These are phyloP conservation scores for Allygus modestus DNA, from an alignment of 2,888 invertebrate genomes.

Conservation along the genomic window DNA sequence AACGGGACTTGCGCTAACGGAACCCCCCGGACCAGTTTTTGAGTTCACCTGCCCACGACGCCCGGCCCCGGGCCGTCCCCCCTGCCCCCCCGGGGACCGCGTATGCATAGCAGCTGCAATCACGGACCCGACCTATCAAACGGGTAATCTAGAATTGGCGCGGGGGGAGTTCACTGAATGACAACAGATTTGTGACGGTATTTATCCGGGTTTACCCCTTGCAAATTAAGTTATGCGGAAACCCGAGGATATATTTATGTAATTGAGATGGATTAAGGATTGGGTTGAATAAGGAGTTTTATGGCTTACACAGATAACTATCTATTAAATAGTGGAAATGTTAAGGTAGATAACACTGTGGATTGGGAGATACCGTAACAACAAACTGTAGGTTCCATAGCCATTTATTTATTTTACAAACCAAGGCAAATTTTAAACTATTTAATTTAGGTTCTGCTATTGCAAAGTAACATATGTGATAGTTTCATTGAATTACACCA, in stretches of 20 bases:
- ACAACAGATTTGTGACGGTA: not conserved
- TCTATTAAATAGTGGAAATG: too few relatives aligned
- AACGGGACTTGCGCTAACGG: slow-evolving; percentile 55
- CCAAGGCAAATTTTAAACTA: too few relatives aligned
- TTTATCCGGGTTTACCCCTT: not conserved
- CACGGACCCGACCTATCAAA: not conserved
- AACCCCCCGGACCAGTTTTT: slow-evolving; percentile 43
- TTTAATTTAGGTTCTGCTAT: too few relatives aligned
- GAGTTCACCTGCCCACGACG: slow-evolving; percentile 42
- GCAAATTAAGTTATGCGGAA: not conserved
- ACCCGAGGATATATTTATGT: not conserved
- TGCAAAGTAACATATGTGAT: too few relatives aligned
- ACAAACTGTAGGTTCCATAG: too few relatives aligned
- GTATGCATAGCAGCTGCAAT: slow-evolving; percentile 25
- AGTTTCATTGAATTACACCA: too few relatives aligned
- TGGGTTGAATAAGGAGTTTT: too few relatives aligned
- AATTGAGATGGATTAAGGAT: too few relatives aligned
- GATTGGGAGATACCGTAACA: too few relatives aligned
- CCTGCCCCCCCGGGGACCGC: not conserved
- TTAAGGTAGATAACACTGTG: too few relatives aligned
- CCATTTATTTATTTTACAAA: too few relatives aligned
- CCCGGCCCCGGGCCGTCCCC: not conserved
- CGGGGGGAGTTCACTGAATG: not conserved
- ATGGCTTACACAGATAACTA: too few relatives aligned
- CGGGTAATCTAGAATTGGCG: not conserved